A percentile compares a stretch with the other conserved stretches of the same genome.
phyloP scores from a whole-genome alignment of 2,113 vertebrate genomes.

The Muntiacus muntjak region DNA sequence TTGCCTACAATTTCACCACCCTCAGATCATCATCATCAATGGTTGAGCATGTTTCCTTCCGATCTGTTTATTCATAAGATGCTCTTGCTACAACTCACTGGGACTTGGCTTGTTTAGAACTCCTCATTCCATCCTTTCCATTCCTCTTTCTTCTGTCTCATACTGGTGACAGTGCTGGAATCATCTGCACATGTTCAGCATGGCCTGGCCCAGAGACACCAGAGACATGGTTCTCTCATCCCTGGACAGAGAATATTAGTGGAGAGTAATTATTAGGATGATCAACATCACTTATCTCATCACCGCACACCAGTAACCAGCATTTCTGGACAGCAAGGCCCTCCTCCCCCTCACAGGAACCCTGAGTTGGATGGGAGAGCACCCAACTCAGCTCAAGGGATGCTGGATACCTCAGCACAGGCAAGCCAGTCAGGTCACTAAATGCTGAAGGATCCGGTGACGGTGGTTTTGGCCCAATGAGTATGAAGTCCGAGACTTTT shows the following conservation, averaged over 20 bases:
- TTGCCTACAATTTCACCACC: neutral
- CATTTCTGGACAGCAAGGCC: neutral
- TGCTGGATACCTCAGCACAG: neutral
- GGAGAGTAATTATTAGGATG: neutral
- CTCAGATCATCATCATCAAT: neutral
- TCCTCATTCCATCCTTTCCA: neutral
- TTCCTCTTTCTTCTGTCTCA: neutral
- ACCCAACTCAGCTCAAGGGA: neutral
- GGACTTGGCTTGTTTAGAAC: neutral
- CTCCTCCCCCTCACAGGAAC: neutral
- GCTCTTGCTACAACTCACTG: neutral
- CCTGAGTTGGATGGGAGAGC: neutral
- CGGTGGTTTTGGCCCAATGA: neutral
- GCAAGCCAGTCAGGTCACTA: neutral
- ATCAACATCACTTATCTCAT: neutral
- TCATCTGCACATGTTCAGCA: neutral
- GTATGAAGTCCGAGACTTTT: neutral
- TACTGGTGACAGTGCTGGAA: neutral
- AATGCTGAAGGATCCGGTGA: too few species aligned
- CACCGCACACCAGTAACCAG: neutral
- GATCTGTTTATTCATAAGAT: neutral
- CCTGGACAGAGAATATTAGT: neutral
- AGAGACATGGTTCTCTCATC: neutral
- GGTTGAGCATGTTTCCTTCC: neutral
- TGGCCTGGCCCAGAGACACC: neutral